A percentile compares a stretch with the other conserved stretches of the same genome.
Evolutionary conservation across 2,797 vertebrate genomes (phyloP).

Genomic region (Sylvilagus floridanus): DNA sequence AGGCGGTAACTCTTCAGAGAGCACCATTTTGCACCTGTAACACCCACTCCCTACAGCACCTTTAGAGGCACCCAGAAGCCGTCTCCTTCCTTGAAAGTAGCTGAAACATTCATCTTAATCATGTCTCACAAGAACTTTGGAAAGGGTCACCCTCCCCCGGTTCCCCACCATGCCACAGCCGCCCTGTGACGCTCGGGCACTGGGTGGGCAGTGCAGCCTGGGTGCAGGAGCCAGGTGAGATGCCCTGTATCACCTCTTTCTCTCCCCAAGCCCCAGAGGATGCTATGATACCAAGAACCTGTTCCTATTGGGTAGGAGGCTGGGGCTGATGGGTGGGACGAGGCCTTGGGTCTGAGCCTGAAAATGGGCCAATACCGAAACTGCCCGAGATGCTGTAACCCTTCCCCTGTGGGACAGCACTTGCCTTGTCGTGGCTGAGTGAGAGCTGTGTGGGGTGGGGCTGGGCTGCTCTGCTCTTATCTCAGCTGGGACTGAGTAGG

Average conservation of each 20-base stretch:
- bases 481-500: conserved; percentile 41
- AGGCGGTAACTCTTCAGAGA: no score
- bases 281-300: conserved; percentile 31
- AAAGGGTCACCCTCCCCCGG: background rate
- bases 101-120: background rate
- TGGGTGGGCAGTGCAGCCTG: background rate
- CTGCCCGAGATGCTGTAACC: conserved; percentile 58
- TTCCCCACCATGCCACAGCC: background rate
- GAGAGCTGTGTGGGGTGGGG: conserved; percentile 69
- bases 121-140: background rate
- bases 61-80: background rate
- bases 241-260: background rate
- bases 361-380: conserved; percentile 80
- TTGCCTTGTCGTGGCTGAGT: conserved; percentile 38
- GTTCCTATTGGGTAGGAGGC: conserved; percentile 84
- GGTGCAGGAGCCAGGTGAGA: background rate
- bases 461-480: conserved; percentile 55
- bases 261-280: background rate
- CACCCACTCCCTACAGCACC: background rate
- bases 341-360: conserved; percentile 84
- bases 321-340: conserved; percentile 85
- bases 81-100: conserved; percentile 1
- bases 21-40: background rate
- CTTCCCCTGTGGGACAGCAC: conserved; percentile 57
- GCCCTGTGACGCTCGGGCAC: no score